phyloP scores from a whole-genome alignment of 2,113 vertebrate genomes.

The Fulica atra region DNA sequence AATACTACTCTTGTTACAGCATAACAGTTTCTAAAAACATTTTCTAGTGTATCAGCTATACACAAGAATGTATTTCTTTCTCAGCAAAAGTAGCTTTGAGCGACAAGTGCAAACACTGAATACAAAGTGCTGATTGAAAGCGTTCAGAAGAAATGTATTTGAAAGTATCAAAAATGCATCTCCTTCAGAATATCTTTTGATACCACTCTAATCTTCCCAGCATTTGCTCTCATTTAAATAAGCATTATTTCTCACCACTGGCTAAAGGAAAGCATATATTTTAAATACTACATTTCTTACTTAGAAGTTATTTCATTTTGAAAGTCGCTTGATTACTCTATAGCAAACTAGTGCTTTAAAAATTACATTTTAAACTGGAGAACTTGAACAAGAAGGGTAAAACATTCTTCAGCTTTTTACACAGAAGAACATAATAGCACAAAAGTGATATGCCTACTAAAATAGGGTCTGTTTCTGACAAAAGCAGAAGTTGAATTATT shows the following conservation, averaged over 20 bases:
- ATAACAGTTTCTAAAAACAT: conserved; percentile 30
- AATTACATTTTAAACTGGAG: not conserved
- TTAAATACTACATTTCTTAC: not conserved
- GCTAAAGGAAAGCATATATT: not conserved
- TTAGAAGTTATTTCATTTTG: not conserved
- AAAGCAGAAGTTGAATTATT: not conserved
- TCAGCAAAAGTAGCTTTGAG: conserved; percentile 42
- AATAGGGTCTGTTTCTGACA: not conserved
- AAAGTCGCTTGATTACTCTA: not conserved
- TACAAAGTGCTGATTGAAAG: conserved; percentile 20
- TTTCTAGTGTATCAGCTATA: conserved; percentile 25
- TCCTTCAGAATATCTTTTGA: not conserved
- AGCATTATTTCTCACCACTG: not conserved
- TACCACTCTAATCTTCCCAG: not conserved
- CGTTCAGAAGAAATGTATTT: conserved; percentile 27
- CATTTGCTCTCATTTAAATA: not conserved
- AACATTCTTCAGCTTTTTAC: conserved; percentile 2
- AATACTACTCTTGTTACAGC: conserved; percentile 37
- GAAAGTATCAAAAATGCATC: not conserved
- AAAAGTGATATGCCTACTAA: not conserved
- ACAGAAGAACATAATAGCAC: not conserved
- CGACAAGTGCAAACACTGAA: conserved; percentile 51
- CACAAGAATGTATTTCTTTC: conserved; percentile 50
- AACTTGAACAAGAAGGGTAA: not conserved
- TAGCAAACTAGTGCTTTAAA: not conserved